phyloP scores from a whole-genome alignment of 2,888 invertebrate genomes.

The Apodemia hepburni region DNA sequence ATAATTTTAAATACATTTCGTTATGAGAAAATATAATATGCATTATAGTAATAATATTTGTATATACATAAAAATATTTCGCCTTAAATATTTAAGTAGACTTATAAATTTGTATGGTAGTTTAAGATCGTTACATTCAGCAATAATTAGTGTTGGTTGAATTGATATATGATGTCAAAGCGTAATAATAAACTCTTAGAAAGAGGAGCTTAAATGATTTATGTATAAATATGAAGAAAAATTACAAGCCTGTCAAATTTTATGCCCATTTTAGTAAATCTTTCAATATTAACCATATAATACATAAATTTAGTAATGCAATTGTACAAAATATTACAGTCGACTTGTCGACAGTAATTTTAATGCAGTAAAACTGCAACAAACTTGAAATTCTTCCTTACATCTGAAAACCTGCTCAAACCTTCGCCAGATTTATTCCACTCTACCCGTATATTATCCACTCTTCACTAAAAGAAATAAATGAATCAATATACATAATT shows the following conservation, averaged over 20 bases:
- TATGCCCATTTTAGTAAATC: not conserved
- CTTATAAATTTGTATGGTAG: slow-evolving; percentile 27
- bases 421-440: too few relatives aligned
- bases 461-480: too few relatives aligned
- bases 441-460: too few relatives aligned
- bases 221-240: not conserved
- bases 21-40: slow-evolving; percentile 11
- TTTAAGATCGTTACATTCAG: slow-evolving; percentile 13
- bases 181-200: not conserved
- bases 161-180: slow-evolving; percentile 5
- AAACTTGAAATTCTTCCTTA: too few relatives aligned
- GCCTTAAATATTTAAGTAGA: slow-evolving; percentile 35
- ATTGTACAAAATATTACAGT: too few relatives aligned
- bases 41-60: slow-evolving; percentile 24
- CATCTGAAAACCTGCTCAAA: too few relatives aligned
- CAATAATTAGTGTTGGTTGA: slow-evolving; percentile 11
- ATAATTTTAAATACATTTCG: slow-evolving; percentile 16
- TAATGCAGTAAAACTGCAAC: too few relatives aligned
- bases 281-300: too few relatives aligned
- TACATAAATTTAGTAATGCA: too few relatives aligned
- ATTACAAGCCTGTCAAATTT: not conserved
- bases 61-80: slow-evolving; percentile 31
- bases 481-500: too few relatives aligned
- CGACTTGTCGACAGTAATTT: too few relatives aligned
- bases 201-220: not conserved